Evolutionary conservation across 2,888 invertebrate genomes (phyloP).

Genomic region (Acrobasis repandana): DNA sequence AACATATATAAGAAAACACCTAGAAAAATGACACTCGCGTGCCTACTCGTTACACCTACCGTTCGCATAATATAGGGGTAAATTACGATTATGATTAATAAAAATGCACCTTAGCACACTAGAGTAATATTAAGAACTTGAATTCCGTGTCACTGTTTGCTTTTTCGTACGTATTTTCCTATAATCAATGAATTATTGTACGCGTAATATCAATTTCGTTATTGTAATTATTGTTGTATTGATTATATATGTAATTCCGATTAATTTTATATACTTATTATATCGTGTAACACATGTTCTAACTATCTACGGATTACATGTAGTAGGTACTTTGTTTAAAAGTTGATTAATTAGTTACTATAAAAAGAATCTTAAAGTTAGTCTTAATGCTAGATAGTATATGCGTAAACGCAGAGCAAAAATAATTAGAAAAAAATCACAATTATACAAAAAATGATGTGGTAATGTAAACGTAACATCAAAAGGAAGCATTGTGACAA

Average conservation of each 20-base stretch:
- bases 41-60: constrained; percentile 63
- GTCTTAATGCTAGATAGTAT: constrained; percentile 63
- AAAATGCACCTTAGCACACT: constrained; percentile 75
- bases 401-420: constrained; percentile 69
- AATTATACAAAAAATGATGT: constrained; percentile 61
- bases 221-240: constrained; percentile 38
- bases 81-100: constrained; percentile 75
- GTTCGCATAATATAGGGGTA: constrained; percentile 72
- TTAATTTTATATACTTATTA: constrained; percentile 53
- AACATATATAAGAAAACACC: constrained; percentile 76
- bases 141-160: constrained; percentile 51
- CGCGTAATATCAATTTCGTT: constrained; percentile 34
- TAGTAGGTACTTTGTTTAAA: constrained; percentile 62
- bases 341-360: constrained; percentile 67
- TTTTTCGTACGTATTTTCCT: constrained; percentile 29
- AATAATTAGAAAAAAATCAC: constrained; percentile 56
- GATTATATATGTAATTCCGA: constrained; percentile 45
- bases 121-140: constrained; percentile 66
- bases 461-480: constrained; percentile 69
- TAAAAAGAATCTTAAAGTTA: constrained; percentile 65
- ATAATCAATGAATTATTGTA: constrained; percentile 61
- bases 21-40: constrained; percentile 67
- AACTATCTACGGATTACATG: constrained; percentile 72
- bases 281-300: constrained; percentile 58
- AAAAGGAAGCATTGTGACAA: constrained; percentile 75